Base-by-base conservation (phyloP, 2,113 vertebrate species). In the Chaetodon trifascialis region DNA sequence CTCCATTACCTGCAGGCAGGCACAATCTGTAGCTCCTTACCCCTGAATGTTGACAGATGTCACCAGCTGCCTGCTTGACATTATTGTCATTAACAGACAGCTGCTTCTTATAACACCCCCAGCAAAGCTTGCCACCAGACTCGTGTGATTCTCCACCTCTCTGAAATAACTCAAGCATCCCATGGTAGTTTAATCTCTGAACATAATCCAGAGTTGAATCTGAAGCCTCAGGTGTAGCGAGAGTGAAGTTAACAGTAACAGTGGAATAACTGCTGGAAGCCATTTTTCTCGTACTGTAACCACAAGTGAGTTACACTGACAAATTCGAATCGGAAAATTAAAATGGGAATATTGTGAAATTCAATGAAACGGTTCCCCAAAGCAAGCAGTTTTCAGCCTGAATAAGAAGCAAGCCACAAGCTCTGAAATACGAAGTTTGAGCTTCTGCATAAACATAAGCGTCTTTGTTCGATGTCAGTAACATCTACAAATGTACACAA, bases 31-130 rank as follows among this genome's bases (percentile, higher is more conserved):
- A 76, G 21, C 76, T 79, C 64, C 38, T 82, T 58, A 58, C 63
- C 66, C 17, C 59, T 54, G 40, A 16, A 40, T 71, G 79, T 34
- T 82, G 86, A 84, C 84, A 90, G 79, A 84, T 85, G 81, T 89
- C 83, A 82, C 49, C 62, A 51, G 68, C 81, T 84, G 63, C 64
- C 58, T 71, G 34, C 25, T 86, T 84, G 83, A 80, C 71, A 74
- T 82, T 62, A 44, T 63, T 51, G 80, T 82, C 88, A 87, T 73
- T 52, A 75, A 44, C 64, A 73, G 71, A 65, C 86, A 89, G 85
- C 77, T 86, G 79, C 51, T 82, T 85, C 63, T 76, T 40, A 71
- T 92, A 80, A 80, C 73, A 78, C 65, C 72, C 16, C 40, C n/a
- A 79, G 69, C 80, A 72, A 76, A 80, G 58, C 65, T 69, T n/a